These are phyloP conservation scores for Planococcus citri DNA, from an alignment of 1,140 invertebrate species.

Conservation along the genomic window DNA sequence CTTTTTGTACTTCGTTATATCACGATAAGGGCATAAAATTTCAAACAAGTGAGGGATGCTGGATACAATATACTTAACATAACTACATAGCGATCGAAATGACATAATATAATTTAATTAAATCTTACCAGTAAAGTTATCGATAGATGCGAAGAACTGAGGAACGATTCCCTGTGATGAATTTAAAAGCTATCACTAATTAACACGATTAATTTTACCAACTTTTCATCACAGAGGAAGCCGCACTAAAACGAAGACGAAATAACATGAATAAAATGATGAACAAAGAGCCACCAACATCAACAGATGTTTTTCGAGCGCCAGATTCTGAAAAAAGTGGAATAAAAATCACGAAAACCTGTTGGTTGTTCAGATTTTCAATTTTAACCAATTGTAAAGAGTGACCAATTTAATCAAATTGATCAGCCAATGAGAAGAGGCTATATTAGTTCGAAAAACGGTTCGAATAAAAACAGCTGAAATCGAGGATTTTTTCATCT, in stretches of 20 bases:
- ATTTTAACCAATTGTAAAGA: neutral
- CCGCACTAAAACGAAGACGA: neutral
- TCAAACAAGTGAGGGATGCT: too few species aligned
- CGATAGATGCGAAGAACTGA: too few species aligned
- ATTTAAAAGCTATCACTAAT: too few species aligned
- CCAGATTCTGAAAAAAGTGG: neutral
- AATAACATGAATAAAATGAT: neutral
- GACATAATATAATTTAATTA: too few species aligned
- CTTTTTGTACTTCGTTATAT: too few species aligned
- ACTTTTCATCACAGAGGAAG: too few species aligned
- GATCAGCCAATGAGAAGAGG: neutral
- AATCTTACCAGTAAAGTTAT: too few species aligned
- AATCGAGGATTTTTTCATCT: too few species aligned
- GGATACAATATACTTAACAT: too few species aligned
- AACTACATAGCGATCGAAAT: too few species aligned
- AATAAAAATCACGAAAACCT: neutral
- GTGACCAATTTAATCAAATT: neutral
- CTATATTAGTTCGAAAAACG: neutral
- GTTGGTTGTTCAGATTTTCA: neutral
- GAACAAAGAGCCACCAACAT: neutral
- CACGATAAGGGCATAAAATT: too few species aligned
- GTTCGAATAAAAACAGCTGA: neutral
- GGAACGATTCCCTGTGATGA: too few species aligned
- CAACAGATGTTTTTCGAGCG: conserved; percentile 2
- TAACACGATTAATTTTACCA: neutral